A percentile compares a stretch with the other conserved stretches of the same genome.
These are phyloP conservation scores for Miltochrista miniata DNA, from an alignment of 2,888 invertebrate genomes.

Conservation along the genomic window DNA sequence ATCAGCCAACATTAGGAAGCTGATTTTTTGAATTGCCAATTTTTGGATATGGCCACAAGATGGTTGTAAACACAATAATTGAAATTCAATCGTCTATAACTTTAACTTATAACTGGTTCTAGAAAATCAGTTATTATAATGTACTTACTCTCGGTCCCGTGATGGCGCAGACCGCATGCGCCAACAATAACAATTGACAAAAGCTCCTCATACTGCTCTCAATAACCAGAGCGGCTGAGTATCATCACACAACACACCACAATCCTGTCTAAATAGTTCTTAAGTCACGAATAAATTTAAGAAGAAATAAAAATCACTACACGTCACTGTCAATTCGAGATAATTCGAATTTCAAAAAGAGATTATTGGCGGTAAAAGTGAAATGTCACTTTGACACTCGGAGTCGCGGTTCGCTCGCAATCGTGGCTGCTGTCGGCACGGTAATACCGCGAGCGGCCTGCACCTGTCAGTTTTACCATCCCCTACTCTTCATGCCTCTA, in stretches of 20 bases:
- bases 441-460: conserved; percentile 66
- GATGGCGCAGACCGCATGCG: conserved; percentile 77
- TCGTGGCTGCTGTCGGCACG: conserved; percentile 61
- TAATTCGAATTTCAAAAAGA: conserved; percentile 17
- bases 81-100: no score
- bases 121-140: not conserved
- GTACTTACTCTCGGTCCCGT: conserved; percentile 76
- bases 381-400: conserved; percentile 45
- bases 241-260: conserved; percentile 76
- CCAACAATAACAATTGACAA: conserved; percentile 71
- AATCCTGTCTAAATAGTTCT: conserved; percentile 52
- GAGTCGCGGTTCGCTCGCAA: conserved; percentile 60
- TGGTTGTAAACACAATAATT: no score
- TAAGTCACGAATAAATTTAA: conserved; percentile 25
- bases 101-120: no score
- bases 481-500: conserved; percentile 71
- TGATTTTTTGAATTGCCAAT: no score
- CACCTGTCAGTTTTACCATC: conserved; percentile 76
- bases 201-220: conserved; percentile 77
- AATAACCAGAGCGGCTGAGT: conserved; percentile 71
- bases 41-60: no score
- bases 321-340: conserved; percentile 41
- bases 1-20: no score
- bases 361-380: conserved; percentile 40
- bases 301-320: conserved; percentile 49